phyloP scores from a whole-genome alignment of 2,797 vertebrate species.

The Moxostoma hubbsi region DNA sequence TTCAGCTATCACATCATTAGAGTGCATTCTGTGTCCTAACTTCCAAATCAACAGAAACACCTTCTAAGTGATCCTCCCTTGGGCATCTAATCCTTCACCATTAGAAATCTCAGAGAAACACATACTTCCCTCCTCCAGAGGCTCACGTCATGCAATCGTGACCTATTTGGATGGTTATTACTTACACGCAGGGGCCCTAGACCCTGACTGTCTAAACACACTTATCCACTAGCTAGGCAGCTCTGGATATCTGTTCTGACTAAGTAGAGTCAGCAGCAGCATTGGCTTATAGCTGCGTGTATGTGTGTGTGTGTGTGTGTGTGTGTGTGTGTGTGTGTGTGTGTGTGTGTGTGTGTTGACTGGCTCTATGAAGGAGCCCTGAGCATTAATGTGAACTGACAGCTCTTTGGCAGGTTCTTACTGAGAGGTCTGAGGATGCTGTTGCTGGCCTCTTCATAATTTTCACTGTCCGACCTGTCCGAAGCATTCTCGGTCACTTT shows the following conservation, averaged over 20 bases:
- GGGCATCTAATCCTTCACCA: conserved; percentile 33
- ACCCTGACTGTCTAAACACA: conserved; percentile 64
- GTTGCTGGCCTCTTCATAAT: conserved; percentile 86
- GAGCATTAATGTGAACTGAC: conserved; percentile 68
- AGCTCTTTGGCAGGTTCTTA: conserved; percentile 79
- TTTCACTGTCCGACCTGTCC: conserved; percentile 90
- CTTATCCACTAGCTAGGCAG: conserved; percentile 60
- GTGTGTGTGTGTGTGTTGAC: not conserved
- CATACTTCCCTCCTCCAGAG: conserved; percentile 36
- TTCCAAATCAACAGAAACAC: conserved; percentile 43
- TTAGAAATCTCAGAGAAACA: conserved; percentile 43
- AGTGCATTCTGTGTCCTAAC: conserved; percentile 20
- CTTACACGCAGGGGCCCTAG: conserved; percentile 57
- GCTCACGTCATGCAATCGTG: conserved; percentile 53
- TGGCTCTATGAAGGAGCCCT: conserved; percentile 38
- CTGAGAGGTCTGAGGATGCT: conserved; percentile 94
- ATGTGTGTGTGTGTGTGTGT: too few relatives aligned
- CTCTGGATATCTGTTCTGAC: conserved; percentile 66
- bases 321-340: not conserved
- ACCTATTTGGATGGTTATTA: conserved; percentile 56
- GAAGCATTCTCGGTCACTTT: conserved; percentile 85
- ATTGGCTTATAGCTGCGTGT: conserved; percentile 39
- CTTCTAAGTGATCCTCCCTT: conserved; percentile 46
- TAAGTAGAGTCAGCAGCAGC: conserved; percentile 71
- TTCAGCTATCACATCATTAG: conserved; percentile 56